Evolutionary conservation across 1,140 invertebrate species (phyloP), one percentile per base, ranked within the genome.

Genomic region (Telenomus remus): DNA sequence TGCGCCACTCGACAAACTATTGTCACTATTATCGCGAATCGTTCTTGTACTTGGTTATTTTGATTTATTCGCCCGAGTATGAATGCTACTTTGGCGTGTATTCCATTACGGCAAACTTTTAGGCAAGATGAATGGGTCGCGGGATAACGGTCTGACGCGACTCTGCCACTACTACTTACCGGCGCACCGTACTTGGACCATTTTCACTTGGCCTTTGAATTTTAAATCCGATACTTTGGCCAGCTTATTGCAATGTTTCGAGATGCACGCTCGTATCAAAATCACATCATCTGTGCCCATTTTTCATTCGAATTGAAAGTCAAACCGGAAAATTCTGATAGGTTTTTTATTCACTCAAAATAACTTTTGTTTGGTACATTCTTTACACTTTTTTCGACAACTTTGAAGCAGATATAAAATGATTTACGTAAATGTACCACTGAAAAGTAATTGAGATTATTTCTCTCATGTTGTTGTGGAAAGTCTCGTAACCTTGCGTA

Each of bases 1-100:
- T 82, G 81, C 80, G 81, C 76, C 19, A 71, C 56, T 51, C 63
- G 57, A 68, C 63, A 47, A 75, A 59, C 57, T 14, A 64, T 68
- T 48, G 71, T 53, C 47, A 53, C 44, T 68, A 60, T 70, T 76
- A 60, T 65, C 63, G 43, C 47, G n/a, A 19, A 49, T 3, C 33
- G 42, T 50, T 46, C 49, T 53, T 49, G 35, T 34, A 50, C 54
- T 74, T 59, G 48, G 54, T 65, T 27, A 27, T 1, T 76, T 69
- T 70, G 65, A 76, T 76, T 76, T 70, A 70, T 69, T 64, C 43
- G 33, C 34, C 4, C 35, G 16, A 43, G 42, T 55, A 69, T 70
- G 60, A 65, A 70, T 76, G 55, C 33, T 37, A 59, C 14, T n/a
- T n/a, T n/a, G n/a, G 34, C 46, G 47, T 55, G 60, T 59, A 64